Evolutionary conservation across 2,113 vertebrate genomes (phyloP).

Genomic region (Orycteropus afer): DNA sequence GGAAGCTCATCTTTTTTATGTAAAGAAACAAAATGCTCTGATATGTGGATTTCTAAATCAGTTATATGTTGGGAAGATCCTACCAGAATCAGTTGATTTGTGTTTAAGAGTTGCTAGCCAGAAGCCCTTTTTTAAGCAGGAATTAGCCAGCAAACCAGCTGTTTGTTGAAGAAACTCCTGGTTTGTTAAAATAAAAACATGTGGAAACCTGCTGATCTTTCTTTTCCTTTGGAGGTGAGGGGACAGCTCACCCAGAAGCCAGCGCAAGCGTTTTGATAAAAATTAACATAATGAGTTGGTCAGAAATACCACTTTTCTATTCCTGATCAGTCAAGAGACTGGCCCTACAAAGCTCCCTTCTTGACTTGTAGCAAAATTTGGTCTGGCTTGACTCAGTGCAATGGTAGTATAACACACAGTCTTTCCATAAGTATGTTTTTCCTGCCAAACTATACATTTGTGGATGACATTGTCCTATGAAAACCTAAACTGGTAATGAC

Average conservation of each 20-base stretch:
- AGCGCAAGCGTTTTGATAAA: not conserved
- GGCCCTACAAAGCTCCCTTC: not conserved
- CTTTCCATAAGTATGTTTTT: not conserved
- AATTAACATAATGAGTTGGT: not conserved
- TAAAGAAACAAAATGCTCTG: not conserved
- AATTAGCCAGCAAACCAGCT: not conserved
- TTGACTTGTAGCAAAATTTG: not conserved
- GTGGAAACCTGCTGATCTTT: not conserved
- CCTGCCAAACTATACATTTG: not conserved
- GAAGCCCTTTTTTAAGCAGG: not conserved
- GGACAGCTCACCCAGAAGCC: not conserved
- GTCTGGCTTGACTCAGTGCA: not conserved
- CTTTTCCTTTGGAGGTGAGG: not conserved
- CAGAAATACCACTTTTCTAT: not conserved
- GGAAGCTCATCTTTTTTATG: not conserved
- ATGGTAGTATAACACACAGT: not conserved
- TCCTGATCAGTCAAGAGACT: not conserved
- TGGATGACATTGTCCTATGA: not conserved
- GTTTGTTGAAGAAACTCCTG: not conserved
- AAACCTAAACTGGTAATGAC: not conserved
- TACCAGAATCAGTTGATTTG: not conserved
- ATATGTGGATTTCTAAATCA: not conserved
- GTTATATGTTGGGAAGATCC: not conserved
- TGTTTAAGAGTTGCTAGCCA: not conserved
- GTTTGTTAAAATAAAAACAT: not conserved